These are phyloP conservation scores for Pygocentrus nattereri DNA, from an alignment of 2,797 vertebrate genomes.

Conservation along the genomic window DNA sequence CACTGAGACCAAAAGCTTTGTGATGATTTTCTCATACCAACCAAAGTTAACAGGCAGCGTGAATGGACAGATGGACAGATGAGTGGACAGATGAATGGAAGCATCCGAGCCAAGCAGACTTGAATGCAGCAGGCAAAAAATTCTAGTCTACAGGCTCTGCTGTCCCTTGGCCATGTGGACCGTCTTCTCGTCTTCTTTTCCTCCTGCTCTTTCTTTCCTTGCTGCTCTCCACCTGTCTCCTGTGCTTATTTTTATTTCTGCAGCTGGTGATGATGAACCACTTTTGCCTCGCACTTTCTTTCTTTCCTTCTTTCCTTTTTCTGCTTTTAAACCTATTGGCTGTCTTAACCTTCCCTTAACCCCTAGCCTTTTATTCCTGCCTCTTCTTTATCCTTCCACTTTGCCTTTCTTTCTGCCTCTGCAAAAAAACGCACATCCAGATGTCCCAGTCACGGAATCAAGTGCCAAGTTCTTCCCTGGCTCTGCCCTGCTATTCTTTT, in stretches of 20 bases:
- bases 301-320: background rate
- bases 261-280: background rate
- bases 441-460: constrained; percentile 34
- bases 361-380: constrained; percentile 2
- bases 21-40: background rate
- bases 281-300: background rate
- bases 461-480: constrained; percentile 16
- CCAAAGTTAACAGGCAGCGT: background rate
- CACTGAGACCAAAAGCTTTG: background rate
- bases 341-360: background rate
- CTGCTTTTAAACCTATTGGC: background rate
- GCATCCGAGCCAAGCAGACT: constrained; percentile 36
- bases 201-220: constrained; percentile 16
- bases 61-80: constrained; percentile 4
- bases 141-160: background rate
- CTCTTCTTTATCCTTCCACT: constrained; percentile 13
- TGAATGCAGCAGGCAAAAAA: constrained; percentile 1
- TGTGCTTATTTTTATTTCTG: background rate
- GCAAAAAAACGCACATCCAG: constrained; percentile 32
- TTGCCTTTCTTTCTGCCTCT: constrained; percentile 44
- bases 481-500: constrained; percentile 37
- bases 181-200: background rate
- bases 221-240: constrained; percentile 53
- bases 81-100: background rate
- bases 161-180: background rate